These are phyloP conservation scores for Pica pica DNA, from an alignment of 2,113 vertebrate species.

Conservation along the genomic window DNA sequence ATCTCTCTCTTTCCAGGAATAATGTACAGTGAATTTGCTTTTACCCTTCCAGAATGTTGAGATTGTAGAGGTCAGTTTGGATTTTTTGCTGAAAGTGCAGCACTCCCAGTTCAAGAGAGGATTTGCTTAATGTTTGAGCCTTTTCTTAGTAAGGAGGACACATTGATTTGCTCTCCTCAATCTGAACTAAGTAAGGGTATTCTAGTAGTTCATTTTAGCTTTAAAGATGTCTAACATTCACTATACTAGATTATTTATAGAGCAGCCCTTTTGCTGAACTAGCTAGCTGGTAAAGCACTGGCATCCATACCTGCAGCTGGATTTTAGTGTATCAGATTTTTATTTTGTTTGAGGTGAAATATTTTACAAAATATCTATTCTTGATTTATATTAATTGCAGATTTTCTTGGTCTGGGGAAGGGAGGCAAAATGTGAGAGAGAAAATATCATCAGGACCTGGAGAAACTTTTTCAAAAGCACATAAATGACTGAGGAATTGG, in stretches of 20 bases:
- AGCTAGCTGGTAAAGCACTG: background rate
- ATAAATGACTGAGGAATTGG: background rate
- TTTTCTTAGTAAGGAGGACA: background rate
- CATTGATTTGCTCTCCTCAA: background rate
- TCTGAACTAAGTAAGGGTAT: background rate
- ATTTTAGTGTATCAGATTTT: background rate
- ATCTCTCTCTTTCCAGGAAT: background rate
- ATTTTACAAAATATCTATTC: background rate
- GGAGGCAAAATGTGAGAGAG: background rate
- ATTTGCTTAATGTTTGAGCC: background rate
- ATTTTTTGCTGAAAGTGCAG: background rate
- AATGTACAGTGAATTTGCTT: background rate
- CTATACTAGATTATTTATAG: background rate
- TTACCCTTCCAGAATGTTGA: background rate
- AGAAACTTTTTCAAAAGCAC: background rate
- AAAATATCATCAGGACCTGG: background rate
- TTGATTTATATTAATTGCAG: background rate
- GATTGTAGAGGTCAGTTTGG: background rate
- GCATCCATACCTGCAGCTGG: background rate
- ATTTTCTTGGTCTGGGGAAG: background rate
- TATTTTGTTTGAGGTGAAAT: background rate
- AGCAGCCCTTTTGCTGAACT: background rate
- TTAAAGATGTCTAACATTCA: background rate
- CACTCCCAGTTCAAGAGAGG: background rate
- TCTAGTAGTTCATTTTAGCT: background rate